Evolutionary conservation across 2,797 vertebrate genomes (phyloP), one percentile per base, ranked within the genome.

Genomic region (Synanceia verrucosa): DNA sequence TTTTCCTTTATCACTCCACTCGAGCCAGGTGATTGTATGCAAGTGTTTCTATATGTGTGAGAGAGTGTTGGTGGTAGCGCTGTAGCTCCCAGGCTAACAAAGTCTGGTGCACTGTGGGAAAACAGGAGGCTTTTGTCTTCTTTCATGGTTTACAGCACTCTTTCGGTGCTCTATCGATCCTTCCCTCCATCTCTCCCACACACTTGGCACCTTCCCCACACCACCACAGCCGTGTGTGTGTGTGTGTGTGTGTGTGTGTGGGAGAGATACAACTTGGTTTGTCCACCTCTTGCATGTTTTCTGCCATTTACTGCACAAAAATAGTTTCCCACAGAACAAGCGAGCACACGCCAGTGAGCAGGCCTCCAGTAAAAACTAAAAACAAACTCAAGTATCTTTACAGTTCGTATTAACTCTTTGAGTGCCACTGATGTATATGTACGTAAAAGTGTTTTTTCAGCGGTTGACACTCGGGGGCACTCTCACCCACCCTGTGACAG

Each of bases 51-150:
- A 62, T 78, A 10, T 24, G 72, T 78, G 78, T 79, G 86, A 53
- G 79, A 47, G 81, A 29, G 73, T 70, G 79, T 81, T 64, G 65
- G 76, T 77, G 85, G 72, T 80, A 79, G 79, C 26, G 51, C 73
- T 34, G 78, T 86, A 84, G 84, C 89, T 90, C 87, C 83, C 87
- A 91, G 87, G 87, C 89, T 89, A 88, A 82, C 82, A 78, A 60
- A 89, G 73, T 62, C 83, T 84, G 86, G 60, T 85, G 86, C 91
- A 90, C 87, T 86, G 87, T 90, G 89, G 90, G 91, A 91, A 89
- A 93, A 89, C 88, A 89, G 87, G 85, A 91, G 90, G 89, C 89
- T 92, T 92, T 93, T 92, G 91, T 92, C 92, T 91, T 80, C 89
- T 92, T 90, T 92, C 87, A 89, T 91, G 89, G 87, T 91, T 92